Percentiles rank a stretch among this genome's conserved stretches.
phyloP scores from a whole-genome alignment of 2,797 vertebrate species.

The Onychomys arenicola region DNA sequence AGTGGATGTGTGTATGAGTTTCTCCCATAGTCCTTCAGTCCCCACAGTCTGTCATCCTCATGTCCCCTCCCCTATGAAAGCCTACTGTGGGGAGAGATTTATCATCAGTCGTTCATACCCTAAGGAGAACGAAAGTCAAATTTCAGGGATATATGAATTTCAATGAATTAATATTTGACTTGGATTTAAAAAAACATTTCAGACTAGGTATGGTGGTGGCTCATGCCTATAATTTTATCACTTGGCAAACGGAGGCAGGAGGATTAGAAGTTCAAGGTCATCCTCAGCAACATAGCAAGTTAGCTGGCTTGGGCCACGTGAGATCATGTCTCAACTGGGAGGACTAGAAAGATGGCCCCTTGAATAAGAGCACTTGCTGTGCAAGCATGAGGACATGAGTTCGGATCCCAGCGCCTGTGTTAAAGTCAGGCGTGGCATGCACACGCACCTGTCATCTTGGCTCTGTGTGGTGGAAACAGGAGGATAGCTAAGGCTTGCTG shows the following conservation, averaged over 20 bases:
- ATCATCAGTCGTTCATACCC: background rate
- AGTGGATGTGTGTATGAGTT: background rate
- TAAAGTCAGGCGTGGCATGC: background rate
- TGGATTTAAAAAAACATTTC: constrained; percentile 1
- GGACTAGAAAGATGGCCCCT: background rate
- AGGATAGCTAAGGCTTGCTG: background rate
- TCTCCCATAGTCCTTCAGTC: background rate
- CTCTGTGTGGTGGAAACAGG: background rate
- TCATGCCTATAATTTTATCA: background rate
- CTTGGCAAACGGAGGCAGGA: background rate
- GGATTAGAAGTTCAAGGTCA: background rate
- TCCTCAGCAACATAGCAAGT: background rate
- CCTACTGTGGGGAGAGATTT: background rate
- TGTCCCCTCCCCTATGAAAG: background rate
- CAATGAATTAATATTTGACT: background rate
- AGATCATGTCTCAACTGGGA: background rate
- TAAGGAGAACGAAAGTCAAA: background rate
- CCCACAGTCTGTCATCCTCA: background rate
- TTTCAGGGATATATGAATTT: background rate
- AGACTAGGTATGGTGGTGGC: no score
- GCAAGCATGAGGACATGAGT: background rate
- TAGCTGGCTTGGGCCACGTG: background rate
- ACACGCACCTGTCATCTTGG: background rate
- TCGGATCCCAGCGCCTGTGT: background rate
- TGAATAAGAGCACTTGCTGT: background rate